phyloP scores from a whole-genome alignment of 2,888 invertebrate genomes.

The Parthenolecanium corni region DNA sequence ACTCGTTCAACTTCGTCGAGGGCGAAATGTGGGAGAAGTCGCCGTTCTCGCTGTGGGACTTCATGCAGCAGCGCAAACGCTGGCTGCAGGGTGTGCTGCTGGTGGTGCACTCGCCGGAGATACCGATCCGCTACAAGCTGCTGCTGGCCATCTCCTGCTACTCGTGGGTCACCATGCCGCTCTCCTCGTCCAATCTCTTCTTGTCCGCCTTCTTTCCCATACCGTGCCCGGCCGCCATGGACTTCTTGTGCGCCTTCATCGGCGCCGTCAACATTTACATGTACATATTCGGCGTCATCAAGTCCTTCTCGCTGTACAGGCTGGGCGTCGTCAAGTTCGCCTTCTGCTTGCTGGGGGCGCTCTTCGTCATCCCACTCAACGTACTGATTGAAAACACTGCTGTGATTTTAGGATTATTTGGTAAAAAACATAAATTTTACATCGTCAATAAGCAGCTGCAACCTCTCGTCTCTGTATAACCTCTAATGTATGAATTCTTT shows the following conservation, averaged over 20 bases:
- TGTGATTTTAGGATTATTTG: slow-evolving; percentile 85
- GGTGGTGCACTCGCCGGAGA: slow-evolving; percentile 74
- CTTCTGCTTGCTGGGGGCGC: slow-evolving; percentile 70
- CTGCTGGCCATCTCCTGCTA: slow-evolving; percentile 80
- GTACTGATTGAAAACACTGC: slow-evolving; percentile 88
- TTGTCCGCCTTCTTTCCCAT: slow-evolving; percentile 77
- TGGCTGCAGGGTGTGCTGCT: slow-evolving; percentile 89
- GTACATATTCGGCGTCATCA: slow-evolving; percentile 95
- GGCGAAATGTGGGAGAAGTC: slow-evolving; percentile 99
- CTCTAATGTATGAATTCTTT: slow-evolving; percentile 4
- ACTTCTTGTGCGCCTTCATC: slow-evolving; percentile 78
- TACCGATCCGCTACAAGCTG: slow-evolving; percentile 66
- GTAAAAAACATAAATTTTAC: slow-evolving; percentile 93
- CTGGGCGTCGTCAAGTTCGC: slow-evolving; percentile 68
- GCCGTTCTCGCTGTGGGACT: slow-evolving; percentile 88
- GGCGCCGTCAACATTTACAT: slow-evolving; percentile 92
- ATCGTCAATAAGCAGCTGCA: slow-evolving; percentile 86
- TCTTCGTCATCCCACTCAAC: slow-evolving; percentile 86
- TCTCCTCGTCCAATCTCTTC: slow-evolving; percentile 79
- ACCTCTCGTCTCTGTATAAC: slow-evolving; percentile 53
- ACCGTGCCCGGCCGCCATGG: slow-evolving; percentile 69
- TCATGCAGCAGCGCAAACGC: slow-evolving; percentile 88
- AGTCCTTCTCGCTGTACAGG: slow-evolving; percentile 82
- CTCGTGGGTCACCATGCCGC: slow-evolving; percentile 89
- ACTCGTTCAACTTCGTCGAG: slow-evolving; percentile 87